phyloP scores from a whole-genome alignment of 1,140 invertebrate species.

The Drosophila truncata region DNA sequence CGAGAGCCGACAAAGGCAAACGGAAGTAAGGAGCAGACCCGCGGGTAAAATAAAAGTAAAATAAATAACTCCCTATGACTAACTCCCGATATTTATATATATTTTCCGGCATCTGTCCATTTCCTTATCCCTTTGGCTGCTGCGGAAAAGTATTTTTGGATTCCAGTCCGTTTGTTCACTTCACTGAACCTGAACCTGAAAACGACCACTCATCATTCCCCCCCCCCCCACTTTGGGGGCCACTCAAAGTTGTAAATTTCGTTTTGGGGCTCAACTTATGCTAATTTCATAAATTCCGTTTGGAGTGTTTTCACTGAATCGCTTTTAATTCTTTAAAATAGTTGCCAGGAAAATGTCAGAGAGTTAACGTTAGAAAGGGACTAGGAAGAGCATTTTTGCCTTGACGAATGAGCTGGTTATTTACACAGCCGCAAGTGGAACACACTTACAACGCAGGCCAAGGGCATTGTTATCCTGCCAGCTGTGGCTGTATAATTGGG shows the following conservation, averaged over 20 bases:
- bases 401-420: constrained; percentile 33
- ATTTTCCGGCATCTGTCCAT: constrained; percentile 39
- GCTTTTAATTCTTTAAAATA: constrained; percentile 35
- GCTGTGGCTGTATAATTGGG: neutral
- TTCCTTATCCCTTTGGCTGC: constrained; percentile 29
- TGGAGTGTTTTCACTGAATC: constrained; percentile 10
- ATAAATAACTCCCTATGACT: constrained; percentile 36
- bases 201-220: constrained; percentile 10
- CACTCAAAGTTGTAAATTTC: constrained; percentile 33
- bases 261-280: constrained; percentile 44
- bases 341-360: constrained; percentile 6
- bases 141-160: constrained; percentile 33
- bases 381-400: neutral
- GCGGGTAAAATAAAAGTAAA: constrained; percentile 47
- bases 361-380: neutral
- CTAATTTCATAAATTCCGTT: constrained; percentile 65
- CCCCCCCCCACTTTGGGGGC: constrained; percentile 11
- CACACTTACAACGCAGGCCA: constrained; percentile 2
- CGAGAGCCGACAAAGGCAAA: constrained; percentile 25
- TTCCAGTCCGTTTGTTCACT: constrained; percentile 39
- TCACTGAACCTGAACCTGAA: constrained; percentile 24
- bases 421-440: constrained; percentile 22
- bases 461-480: constrained; percentile 15
- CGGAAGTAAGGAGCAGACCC: constrained; percentile 24
- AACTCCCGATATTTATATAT: neutral